Percentiles rank a stretch among this genome's conserved stretches.
These are phyloP conservation scores for Galemys pyrenaicus DNA, from an alignment of 2,113 vertebrate genomes.

Conservation along the genomic window DNA sequence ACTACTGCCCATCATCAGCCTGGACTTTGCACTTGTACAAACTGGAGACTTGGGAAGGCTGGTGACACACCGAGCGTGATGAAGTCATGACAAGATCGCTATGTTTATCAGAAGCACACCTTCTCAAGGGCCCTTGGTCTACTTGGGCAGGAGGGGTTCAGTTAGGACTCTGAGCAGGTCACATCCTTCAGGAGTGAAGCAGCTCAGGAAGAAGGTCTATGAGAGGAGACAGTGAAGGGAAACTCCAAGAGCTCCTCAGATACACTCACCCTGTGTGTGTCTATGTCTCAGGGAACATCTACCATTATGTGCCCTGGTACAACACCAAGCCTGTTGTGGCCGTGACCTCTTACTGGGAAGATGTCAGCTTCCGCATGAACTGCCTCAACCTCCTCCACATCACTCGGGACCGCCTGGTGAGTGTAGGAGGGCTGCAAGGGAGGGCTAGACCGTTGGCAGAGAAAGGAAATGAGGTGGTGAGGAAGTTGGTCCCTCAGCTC, in stretches of 20 bases:
- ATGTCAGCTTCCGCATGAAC: slow-evolving; percentile 72
- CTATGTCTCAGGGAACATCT: slow-evolving; percentile 78
- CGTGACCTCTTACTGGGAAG: slow-evolving; percentile 83
- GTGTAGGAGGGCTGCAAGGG: background rate
- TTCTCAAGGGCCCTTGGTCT: background rate
- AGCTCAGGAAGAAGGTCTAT: background rate
- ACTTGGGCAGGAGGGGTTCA: background rate
- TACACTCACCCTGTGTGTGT: background rate
- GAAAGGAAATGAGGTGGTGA: background rate
- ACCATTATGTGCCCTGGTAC: slow-evolving; percentile 85
- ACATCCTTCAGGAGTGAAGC: background rate
- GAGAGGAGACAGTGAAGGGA: background rate
- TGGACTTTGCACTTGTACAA: background rate
- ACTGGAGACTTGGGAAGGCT: background rate
- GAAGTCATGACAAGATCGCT: accelerated
- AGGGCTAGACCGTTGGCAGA: no score
- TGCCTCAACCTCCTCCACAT: slow-evolving; percentile 79
- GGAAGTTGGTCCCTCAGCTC: background rate
- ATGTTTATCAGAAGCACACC: accelerated
- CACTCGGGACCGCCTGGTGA: slow-evolving; percentile 79
- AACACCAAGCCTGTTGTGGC: slow-evolving; percentile 83
- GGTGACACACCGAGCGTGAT: background rate
- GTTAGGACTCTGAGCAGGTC: background rate
- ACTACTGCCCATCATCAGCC: background rate
- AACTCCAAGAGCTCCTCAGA: background rate